Evolutionary conservation across 2,888 invertebrate species (phyloP).

Genomic region (Limnephilus marmoratus): DNA sequence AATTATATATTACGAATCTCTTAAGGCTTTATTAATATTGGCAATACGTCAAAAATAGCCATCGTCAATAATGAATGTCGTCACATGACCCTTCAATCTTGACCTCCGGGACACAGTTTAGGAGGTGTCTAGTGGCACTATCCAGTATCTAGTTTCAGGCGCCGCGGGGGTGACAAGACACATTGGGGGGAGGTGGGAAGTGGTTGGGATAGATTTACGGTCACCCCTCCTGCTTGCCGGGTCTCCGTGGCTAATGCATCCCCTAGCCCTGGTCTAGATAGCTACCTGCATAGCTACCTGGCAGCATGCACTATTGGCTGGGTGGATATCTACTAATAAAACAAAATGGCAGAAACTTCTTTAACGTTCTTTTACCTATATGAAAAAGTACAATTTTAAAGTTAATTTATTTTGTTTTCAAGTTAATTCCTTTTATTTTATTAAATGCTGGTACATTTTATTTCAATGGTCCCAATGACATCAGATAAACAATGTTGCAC

Average conservation of each 20-base stretch:
- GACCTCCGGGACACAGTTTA: slow-evolving; percentile 10
- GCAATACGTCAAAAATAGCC: background rate
- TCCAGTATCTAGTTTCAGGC: background rate
- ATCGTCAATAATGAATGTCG: background rate
- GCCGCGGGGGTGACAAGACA: slow-evolving; percentile 7
- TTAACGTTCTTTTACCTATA: background rate
- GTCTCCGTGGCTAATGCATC: background rate
- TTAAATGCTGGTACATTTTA: too few species aligned
- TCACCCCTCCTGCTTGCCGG: background rate
- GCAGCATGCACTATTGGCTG: background rate
- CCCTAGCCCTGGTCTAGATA: background rate
- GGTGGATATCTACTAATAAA: background rate
- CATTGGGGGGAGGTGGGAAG: slow-evolving; percentile 11
- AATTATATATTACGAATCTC: too few species aligned
- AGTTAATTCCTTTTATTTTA: too few species aligned
- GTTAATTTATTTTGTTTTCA: too few species aligned
- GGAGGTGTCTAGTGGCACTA: slow-evolving; percentile 20
- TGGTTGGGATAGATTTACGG: background rate
- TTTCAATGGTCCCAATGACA: too few species aligned
- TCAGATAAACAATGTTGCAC: too few species aligned
- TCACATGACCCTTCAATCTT: slow-evolving; percentile 5
- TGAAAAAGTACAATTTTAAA: too few species aligned
- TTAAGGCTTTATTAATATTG: background rate
- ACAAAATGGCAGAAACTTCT: background rate
- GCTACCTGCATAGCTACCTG: background rate